Conservation (phyloP, 2,888 invertebrate genomes). For the Leptinotarsa juncta region DNA sequence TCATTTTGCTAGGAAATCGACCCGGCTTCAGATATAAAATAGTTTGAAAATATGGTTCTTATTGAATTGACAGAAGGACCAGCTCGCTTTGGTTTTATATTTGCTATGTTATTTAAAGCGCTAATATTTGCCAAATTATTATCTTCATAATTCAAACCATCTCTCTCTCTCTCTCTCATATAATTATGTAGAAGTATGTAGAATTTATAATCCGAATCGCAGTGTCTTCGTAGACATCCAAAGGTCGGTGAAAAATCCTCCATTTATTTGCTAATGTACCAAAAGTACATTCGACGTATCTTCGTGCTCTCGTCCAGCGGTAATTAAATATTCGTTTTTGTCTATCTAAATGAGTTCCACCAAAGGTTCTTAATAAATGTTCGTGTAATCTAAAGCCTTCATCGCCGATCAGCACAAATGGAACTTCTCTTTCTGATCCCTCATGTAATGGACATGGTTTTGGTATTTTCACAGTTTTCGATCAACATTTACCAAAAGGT, state of each 20-base stretch:
- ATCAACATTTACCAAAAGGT: conserved; percentile 22
- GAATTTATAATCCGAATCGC: conserved; percentile 27
- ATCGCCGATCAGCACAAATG: conserved; percentile 21
- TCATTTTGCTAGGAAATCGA: no score
- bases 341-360: conserved; percentile 35
- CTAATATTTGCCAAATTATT: conserved; percentile 16
- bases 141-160: conserved; percentile 29
- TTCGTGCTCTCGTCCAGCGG: conserved; percentile 41
- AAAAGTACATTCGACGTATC: conserved; percentile 49
- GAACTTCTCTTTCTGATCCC: conserved; percentile 23
- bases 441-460: conserved; percentile 14
- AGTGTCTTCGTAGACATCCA: conserved; percentile 4
- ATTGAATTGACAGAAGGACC: conserved; percentile 21
- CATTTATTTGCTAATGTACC: conserved; percentile 42
- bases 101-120: conserved; percentile 13
- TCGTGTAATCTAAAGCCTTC: conserved; percentile 26
- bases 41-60: conserved; percentile 19
- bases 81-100: conserved; percentile 12
- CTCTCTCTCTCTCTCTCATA: conserved; percentile 33
- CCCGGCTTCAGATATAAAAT: no score
- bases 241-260: conserved; percentile 44
- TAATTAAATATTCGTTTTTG: conserved; percentile 17
- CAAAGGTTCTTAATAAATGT: conserved; percentile 36
- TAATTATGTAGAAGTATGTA: conserved; percentile 26
- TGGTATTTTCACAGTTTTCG: conserved; percentile 26